phyloP scores from a whole-genome alignment of 1,140 invertebrate genomes.

The Drosophila lacteicornis region DNA sequence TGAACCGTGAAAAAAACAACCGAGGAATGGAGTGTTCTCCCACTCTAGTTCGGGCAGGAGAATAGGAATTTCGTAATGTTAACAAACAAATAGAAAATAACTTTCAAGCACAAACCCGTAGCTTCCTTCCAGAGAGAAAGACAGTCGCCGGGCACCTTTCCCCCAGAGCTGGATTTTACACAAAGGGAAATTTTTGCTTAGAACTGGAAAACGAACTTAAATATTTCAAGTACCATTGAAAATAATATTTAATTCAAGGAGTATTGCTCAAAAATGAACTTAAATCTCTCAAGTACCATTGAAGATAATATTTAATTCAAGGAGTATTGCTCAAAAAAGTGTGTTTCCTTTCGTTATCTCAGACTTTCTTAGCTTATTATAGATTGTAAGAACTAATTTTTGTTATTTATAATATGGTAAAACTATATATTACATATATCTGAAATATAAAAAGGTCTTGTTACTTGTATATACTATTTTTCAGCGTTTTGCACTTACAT shows the following conservation, averaged over 20 bases:
- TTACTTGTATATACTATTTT: too few species aligned
- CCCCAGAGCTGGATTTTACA: background rate
- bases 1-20: conserved; percentile 73
- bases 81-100: conserved; percentile 54
- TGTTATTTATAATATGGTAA: too few species aligned
- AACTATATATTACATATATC: too few species aligned
- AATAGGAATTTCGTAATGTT: conserved; percentile 35
- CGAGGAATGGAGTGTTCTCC: conserved; percentile 28
- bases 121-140: conserved; percentile 12
- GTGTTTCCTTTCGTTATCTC: background rate
- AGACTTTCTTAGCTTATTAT: too few species aligned
- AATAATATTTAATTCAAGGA: background rate
- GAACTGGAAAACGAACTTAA: background rate
- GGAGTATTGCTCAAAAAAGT: background rate
- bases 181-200: conserved; percentile 1
- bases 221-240: background rate
- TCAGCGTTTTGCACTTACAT: too few species aligned
- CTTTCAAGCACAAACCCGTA: conserved; percentile 16
- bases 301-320: background rate
- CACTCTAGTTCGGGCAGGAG: conserved; percentile 13
- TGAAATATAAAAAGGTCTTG: too few species aligned
- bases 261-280: background rate
- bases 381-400: too few species aligned
- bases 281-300: background rate
- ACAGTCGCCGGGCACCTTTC: conserved; percentile 14